Evolutionary conservation across 2,797 vertebrate genomes (phyloP), one percentile per base, ranked within the genome.

Genomic region (Euphonia xanthogaster): DNA sequence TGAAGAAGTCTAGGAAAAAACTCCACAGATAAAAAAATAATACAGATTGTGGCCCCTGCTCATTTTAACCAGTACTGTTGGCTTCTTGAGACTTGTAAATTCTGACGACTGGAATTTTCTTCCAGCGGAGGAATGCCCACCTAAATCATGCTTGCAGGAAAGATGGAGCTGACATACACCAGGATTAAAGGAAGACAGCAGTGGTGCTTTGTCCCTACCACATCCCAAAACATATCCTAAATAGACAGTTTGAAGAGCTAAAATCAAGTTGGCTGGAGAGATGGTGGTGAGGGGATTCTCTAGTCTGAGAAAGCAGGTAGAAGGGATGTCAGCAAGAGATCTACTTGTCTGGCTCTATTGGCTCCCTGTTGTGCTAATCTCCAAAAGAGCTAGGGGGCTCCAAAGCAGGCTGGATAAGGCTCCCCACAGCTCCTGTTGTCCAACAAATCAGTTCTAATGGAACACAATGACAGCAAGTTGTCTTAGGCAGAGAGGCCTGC

Each of bases 61-160:
- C 24, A 10, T 82, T 89, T 62, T 62, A 79, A 66, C 5, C 44
- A 48, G 3, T 13, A 33, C 14, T 63, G 12, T 3, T 17, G 21
- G 5, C n/a, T 73, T 91, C 31, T 73, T 45, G 31, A n/a, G 19
- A 20, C 48, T 14, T 18, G 7, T 28, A 47, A 60, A 27, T 72
- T 54, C 16, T 8, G 6, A 42, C 15, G 25, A 23, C 12, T 67
- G 23, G 1, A 21, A 5, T 55, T 79, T 76, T 33, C 28, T 85
- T 42, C 47, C 31, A 48, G 54, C 0, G 0, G 42, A 54, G 12
- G 17, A 67, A 65, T 28, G 12, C 16, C 4, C 19, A 39, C 39
- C 24, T n/a, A 39, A 72, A 65, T 45, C 19, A 14, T 61, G 11
- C 61, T 87, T 83, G 22, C 47, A 67, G 35, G 30, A 57, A 54